These are phyloP conservation scores for Urophycis tenuis DNA, from an alignment of 2,797 vertebrate genomes.

Conservation along the genomic window DNA sequence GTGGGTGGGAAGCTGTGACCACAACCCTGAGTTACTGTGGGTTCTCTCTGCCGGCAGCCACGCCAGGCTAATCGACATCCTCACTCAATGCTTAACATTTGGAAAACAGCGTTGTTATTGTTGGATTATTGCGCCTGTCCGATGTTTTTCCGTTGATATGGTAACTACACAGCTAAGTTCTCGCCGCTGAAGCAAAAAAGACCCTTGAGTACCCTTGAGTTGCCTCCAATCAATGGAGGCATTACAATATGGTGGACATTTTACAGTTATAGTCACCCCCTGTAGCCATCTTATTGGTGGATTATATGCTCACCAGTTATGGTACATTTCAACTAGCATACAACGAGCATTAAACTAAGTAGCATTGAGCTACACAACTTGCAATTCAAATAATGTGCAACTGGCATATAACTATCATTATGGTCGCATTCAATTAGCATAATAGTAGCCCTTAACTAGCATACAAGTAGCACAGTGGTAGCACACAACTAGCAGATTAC, in stretches of 20 bases:
- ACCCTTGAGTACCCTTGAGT: not conserved
- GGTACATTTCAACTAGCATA: too few species aligned
- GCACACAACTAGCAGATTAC: not conserved
- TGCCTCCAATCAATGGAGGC: not conserved
- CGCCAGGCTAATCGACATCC: not conserved
- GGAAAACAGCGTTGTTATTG: not conserved
- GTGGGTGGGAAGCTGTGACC: not conserved
- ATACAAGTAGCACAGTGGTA: not conserved
- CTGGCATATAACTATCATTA: too few species aligned
- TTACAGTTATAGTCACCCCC: not conserved
- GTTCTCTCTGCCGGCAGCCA: not conserved
- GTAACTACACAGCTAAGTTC: not conserved
- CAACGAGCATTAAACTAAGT: too few species aligned
- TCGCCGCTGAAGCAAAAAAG: not conserved
- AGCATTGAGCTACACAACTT: too few species aligned
- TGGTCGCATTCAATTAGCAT: not conserved
- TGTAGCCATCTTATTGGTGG: too few species aligned
- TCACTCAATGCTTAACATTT: not conserved
- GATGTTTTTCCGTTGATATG: not conserved
- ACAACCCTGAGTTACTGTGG: not conserved
- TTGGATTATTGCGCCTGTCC: not conserved
- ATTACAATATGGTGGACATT: not conserved
- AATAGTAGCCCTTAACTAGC: not conserved
- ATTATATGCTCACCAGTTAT: too few species aligned
- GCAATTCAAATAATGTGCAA: too few species aligned